phyloP scores from a whole-genome alignment of 2,888 invertebrate genomes.

The Ditula angustiorana region DNA sequence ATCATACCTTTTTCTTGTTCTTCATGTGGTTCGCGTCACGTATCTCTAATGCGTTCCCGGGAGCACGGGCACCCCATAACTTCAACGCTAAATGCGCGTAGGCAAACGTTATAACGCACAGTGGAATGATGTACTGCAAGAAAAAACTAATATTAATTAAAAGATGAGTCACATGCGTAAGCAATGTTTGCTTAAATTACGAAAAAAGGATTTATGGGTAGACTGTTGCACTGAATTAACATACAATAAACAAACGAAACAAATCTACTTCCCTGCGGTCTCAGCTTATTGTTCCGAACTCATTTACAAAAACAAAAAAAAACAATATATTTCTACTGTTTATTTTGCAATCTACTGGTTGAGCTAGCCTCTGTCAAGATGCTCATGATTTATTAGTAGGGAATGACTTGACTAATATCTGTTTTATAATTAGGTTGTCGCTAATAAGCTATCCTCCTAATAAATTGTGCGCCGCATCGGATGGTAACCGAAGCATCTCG shows the following conservation, averaged over 20 bases:
- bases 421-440: neutral
- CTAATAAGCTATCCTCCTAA: neutral
- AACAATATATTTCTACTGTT: too few relatives aligned
- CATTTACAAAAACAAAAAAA: too few relatives aligned
- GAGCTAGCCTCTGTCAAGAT: too few relatives aligned
- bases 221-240: too few relatives aligned
- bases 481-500: constrained; percentile 7
- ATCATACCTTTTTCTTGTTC: constrained; percentile 92
- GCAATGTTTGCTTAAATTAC: too few relatives aligned
- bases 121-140: constrained; percentile 90
- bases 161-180: too few relatives aligned
- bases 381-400: too few relatives aligned
- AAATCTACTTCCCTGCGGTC: too few relatives aligned
- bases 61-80: constrained; percentile 92
- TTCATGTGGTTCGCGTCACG: constrained; percentile 92
- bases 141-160: constrained; percentile 5
- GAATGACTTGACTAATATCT: neutral
- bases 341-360: too few relatives aligned
- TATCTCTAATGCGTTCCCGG: constrained; percentile 91
- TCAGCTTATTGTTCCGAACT: too few relatives aligned
- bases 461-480: neutral
- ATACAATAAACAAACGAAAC: too few relatives aligned
- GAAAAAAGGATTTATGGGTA: too few relatives aligned
- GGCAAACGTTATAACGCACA: constrained; percentile 92
- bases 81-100: constrained; percentile 92